Conservation (phyloP, 92 coral and sea anemone species). For the Pocillopora meandrina region DNA sequence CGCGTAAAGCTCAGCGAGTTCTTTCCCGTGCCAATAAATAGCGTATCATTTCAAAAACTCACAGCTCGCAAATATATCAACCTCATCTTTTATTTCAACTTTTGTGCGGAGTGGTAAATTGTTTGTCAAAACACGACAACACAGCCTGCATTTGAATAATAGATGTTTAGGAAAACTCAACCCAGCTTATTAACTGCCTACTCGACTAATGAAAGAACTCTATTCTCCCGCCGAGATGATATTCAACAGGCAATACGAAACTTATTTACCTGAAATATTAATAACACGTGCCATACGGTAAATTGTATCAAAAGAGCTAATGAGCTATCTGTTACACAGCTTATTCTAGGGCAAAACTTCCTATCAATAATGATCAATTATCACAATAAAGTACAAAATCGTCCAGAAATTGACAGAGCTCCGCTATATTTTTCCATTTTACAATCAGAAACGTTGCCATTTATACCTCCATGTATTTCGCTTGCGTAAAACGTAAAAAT, state of each 20-base stretch:
- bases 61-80: neutral
- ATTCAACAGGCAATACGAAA: slow-evolving; percentile 24
- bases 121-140: slow-evolving; percentile 41
- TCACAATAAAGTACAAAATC: neutral
- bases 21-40: neutral
- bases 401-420: no score
- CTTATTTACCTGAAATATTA: slow-evolving; percentile 38
- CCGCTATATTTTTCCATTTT: no score
- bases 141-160: neutral
- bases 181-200: slow-evolving; percentile 26
- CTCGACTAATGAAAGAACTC: slow-evolving; percentile 30
- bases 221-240: slow-evolving; percentile 20
- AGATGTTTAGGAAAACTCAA: slow-evolving; percentile 10
- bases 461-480: no score
- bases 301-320: slow-evolving; percentile 3
- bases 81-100: neutral
- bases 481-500: no score
- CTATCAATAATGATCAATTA: neutral
- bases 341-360: neutral
- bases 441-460: no score
- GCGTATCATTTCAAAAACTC: neutral
- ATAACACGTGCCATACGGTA: slow-evolving; percentile 39
- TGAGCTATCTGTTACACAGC: neutral
- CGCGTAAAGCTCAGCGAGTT: neutral
- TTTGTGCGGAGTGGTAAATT: slow-evolving; percentile 27